Evolutionary conservation across 2,888 invertebrate genomes (phyloP).

Genomic region (Ischnura elegans): DNA sequence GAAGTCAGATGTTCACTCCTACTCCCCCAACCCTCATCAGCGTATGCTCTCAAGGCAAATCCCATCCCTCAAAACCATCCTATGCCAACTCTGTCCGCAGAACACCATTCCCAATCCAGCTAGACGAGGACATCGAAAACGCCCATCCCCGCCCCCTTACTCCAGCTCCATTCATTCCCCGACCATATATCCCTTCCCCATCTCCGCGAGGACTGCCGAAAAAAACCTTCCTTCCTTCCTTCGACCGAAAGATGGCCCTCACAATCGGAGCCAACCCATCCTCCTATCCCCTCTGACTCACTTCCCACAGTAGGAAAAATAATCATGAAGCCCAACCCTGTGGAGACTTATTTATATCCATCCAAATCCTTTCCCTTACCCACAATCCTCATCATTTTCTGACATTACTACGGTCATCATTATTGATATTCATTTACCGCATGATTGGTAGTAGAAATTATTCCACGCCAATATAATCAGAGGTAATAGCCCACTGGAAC

Average conservation of each 20-base stretch:
- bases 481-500: too few species aligned
- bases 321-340: background rate
- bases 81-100: background rate
- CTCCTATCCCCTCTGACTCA: background rate
- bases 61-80: background rate
- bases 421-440: too few species aligned
- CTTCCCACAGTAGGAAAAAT: background rate
- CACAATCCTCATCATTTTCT: background rate
- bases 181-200: background rate
- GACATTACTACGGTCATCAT: too few species aligned
- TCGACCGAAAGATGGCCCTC: background rate
- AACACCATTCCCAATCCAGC: background rate
- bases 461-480: too few species aligned
- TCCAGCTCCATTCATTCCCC: background rate
- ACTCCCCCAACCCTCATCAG: background rate
- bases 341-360: background rate
- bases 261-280: background rate
- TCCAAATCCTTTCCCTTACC: background rate
- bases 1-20: conserved; percentile 29
- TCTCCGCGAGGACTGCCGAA: background rate
- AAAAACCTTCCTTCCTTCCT: conserved; percentile 21
- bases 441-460: too few species aligned
- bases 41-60: background rate
- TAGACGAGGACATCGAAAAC: background rate
- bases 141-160: background rate